A percentile compares a stretch with the other conserved stretches of the same genome.
Evolutionary conservation across 2,113 vertebrate species (phyloP).

Genomic region (Zapornia atra): DNA sequence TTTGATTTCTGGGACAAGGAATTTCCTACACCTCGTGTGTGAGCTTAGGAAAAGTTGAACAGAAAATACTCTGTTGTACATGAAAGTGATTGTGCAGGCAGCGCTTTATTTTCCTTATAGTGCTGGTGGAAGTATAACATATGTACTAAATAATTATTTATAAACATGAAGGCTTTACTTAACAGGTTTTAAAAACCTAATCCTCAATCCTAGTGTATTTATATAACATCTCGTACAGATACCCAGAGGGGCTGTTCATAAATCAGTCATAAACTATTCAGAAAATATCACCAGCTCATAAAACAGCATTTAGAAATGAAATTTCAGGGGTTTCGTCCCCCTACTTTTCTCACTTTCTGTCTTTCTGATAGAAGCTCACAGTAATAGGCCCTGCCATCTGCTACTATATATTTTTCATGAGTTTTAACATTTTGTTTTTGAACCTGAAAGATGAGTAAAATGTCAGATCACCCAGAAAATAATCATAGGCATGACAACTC

Average conservation of each 20-base stretch:
- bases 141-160: neutral
- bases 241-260: neutral
- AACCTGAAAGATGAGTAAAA: constrained; percentile 72
- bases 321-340: neutral
- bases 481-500: constrained; percentile 58
- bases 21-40: neutral
- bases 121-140: neutral
- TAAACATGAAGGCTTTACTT: neutral
- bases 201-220: neutral
- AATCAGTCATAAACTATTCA: neutral
- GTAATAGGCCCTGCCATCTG: constrained; percentile 62
- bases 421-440: constrained; percentile 73
- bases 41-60: neutral
- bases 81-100: neutral
- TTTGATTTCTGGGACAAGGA: neutral
- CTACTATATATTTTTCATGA: constrained; percentile 64
- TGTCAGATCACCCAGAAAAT: constrained; percentile 71
- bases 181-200: neutral
- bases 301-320: constrained; percentile 35
- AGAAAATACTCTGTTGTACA: neutral
- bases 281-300: constrained; percentile 17
- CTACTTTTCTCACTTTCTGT: neutral
- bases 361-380: constrained; percentile 18
- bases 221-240: neutral
- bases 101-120: neutral